Evolutionary conservation across 1,140 invertebrate species (phyloP).

Genomic region (Megathymus violae): DNA sequence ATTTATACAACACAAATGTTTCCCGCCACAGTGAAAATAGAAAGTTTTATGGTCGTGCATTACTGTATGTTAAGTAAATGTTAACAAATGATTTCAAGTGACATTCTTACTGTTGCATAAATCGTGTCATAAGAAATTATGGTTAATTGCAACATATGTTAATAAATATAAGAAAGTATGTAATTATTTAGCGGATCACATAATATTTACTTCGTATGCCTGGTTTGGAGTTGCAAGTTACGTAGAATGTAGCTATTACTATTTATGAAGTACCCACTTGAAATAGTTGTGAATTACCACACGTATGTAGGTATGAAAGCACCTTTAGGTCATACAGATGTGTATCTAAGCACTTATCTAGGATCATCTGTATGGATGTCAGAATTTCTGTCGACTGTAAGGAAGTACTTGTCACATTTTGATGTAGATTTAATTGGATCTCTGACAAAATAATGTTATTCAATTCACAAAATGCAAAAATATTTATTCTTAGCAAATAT

Average conservation of each 20-base stretch:
- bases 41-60: slow-evolving; percentile 36
- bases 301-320: too few species aligned
- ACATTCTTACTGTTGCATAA: slow-evolving; percentile 26
- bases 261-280: background rate
- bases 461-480: too few species aligned
- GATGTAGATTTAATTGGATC: too few species aligned
- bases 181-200: background rate
- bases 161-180: background rate
- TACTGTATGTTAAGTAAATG: slow-evolving; percentile 12
- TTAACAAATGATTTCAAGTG: slow-evolving; percentile 17
- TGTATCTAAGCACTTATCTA: too few species aligned
- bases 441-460: too few species aligned
- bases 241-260: background rate
- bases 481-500: too few species aligned
- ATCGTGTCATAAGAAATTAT: slow-evolving; percentile 19
- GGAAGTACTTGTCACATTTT: too few species aligned
- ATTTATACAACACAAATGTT: slow-evolving; percentile 38
- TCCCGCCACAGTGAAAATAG: slow-evolving; percentile 40
- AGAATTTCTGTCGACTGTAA: too few species aligned
- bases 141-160: slow-evolving; percentile 5
- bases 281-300: too few species aligned
- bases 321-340: too few species aligned
- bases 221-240: background rate
- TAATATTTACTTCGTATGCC: background rate
- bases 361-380: too few species aligned